Conservation (phyloP, 2,888 invertebrate genomes). For the Sipha maydis region DNA sequence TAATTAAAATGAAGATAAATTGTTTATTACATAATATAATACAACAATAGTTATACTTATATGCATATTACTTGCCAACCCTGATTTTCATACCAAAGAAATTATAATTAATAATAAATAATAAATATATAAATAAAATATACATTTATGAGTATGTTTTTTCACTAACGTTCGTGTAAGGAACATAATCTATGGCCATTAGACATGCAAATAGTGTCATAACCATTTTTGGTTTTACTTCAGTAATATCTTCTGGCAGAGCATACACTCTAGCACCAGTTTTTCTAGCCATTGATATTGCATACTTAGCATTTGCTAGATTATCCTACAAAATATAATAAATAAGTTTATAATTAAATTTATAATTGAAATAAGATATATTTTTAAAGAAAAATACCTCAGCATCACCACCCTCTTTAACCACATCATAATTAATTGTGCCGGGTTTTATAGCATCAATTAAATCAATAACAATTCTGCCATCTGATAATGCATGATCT, state of each 20-base stretch:
- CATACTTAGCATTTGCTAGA: conserved; percentile 98
- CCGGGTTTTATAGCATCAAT: conserved; percentile 97
- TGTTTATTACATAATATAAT: background rate
- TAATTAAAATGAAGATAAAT: background rate
- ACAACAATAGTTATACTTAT: background rate
- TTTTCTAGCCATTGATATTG: conserved; percentile 96
- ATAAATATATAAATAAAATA: no score
- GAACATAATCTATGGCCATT: conserved; percentile 96
- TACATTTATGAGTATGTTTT: conserved; percentile 40
- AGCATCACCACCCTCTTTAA: conserved; percentile 80
- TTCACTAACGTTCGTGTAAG: conserved; percentile 77
- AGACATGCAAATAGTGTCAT: conserved; percentile 99
- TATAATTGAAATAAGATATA: background rate
- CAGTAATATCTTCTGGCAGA: conserved; percentile 71
- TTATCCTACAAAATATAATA: conserved; percentile 77
- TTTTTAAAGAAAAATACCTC: conserved; percentile 74
- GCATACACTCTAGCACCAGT: conserved; percentile 98
- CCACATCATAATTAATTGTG: conserved; percentile 91
- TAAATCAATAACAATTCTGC: conserved; percentile 91
- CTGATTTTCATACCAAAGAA: background rate
- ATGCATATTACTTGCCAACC: background rate
- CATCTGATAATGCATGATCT: conserved; percentile 89
- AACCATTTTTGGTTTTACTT: conserved; percentile 72
- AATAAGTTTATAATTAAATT: background rate
- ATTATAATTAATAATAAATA: background rate